Evolutionary conservation across 2,888 invertebrate genomes (phyloP).

Genomic region (Scaptomyza tumidula): DNA sequence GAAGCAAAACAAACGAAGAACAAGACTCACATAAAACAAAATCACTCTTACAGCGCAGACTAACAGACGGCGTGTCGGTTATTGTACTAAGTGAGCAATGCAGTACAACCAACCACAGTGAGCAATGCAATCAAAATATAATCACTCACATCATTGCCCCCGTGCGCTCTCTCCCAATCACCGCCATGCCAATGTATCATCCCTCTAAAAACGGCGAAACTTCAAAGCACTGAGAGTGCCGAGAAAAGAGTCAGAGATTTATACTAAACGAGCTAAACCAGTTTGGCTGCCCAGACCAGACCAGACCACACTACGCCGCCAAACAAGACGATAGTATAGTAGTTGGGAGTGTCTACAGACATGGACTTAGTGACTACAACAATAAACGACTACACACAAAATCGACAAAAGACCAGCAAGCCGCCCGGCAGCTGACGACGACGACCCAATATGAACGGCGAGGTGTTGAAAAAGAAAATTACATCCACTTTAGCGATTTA

Average conservation of each 20-base stretch:
- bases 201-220: conserved; percentile 77
- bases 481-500: conserved; percentile 83
- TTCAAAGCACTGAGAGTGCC: conserved; percentile 70
- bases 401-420: conserved; percentile 68
- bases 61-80: conserved; percentile 77
- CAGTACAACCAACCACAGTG: conserved; percentile 81
- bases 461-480: conserved; percentile 84
- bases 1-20: conserved; percentile 78
- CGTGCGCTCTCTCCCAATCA: conserved; percentile 79
- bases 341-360: conserved; percentile 59
- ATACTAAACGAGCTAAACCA: conserved; percentile 74
- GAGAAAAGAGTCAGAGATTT: conserved; percentile 77
- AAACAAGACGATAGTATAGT: conserved; percentile 61
- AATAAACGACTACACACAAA: conserved; percentile 58
- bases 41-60: conserved; percentile 80
- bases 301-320: conserved; percentile 32
- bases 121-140: conserved; percentile 78
- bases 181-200: conserved; percentile 76
- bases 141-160: conserved; percentile 82
- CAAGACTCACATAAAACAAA: conserved; percentile 61
- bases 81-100: conserved; percentile 69
- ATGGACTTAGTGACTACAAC: conserved; percentile 58
- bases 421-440: conserved; percentile 72
- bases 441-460: conserved; percentile 78
- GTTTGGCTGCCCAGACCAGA: conserved; percentile 59